Evolutionary conservation across 2,797 vertebrate species (phyloP).

Genomic region (Sarcoramphus papa): DNA sequence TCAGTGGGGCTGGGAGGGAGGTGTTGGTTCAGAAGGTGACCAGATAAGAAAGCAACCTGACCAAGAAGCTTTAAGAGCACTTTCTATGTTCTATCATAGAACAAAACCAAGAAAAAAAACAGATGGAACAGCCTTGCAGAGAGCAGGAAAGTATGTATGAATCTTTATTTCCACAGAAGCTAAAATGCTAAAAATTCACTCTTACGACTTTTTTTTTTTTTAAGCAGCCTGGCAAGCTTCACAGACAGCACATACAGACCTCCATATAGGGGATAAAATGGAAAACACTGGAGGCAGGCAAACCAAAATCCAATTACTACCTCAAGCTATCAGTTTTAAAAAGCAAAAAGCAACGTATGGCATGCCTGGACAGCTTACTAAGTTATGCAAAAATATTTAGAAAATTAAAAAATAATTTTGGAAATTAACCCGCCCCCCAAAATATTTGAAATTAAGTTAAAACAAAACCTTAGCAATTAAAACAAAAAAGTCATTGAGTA

Average conservation of each 20-base stretch:
- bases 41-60: background rate
- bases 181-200: background rate
- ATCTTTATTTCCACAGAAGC: background rate
- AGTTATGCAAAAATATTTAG: background rate
- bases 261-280: background rate
- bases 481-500: background rate
- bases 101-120: background rate
- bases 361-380: background rate
- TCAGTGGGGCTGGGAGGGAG: no score
- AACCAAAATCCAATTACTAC: background rate
- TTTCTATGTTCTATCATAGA: background rate
- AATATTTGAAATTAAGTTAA: background rate
- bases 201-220: background rate
- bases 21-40: background rate
- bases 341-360: background rate
- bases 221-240: background rate
- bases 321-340: background rate
- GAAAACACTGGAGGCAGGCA: background rate
- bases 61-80: background rate
- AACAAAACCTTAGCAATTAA: background rate
- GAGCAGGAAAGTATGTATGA: background rate
- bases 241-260: background rate
- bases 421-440: background rate
- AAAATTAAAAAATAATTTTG: background rate
- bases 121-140: background rate